Evolutionary conservation across 2,888 invertebrate species (phyloP).

Genomic region (Pterostichus niger): DNA sequence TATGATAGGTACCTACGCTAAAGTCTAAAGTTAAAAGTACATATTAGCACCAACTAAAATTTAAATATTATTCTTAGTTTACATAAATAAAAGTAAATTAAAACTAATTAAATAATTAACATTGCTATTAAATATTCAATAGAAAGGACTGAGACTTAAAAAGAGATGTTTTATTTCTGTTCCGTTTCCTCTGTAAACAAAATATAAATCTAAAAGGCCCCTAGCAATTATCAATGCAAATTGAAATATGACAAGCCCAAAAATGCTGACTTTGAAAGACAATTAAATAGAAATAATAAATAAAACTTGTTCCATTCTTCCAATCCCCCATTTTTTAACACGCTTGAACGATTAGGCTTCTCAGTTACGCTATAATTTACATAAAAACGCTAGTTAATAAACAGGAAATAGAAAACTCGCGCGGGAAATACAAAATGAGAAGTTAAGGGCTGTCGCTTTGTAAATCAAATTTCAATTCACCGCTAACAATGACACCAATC

Average conservation of each 20-base stretch:
- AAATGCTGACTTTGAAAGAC: slow-evolving; percentile 25
- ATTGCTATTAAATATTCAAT: too few relatives aligned
- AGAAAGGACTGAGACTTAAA: too few relatives aligned
- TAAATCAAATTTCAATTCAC: slow-evolving; percentile 60
- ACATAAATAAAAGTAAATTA: too few relatives aligned
- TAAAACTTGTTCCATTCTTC: slow-evolving; percentile 49
- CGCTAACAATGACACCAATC: slow-evolving; percentile 55
- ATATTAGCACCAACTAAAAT: too few relatives aligned
- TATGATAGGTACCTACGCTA: too few relatives aligned
- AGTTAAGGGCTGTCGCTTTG: slow-evolving; percentile 50
- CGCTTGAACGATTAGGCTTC: slow-evolving; percentile 36
- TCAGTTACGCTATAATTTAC: slow-evolving; percentile 55
- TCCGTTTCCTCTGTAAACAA: too few relatives aligned
- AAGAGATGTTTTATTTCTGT: too few relatives aligned
- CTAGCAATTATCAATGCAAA: slow-evolving; percentile 36
- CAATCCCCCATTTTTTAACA: slow-evolving; percentile 5
- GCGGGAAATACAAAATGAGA: slow-evolving; percentile 32
- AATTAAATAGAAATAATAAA: slow-evolving; percentile 53
- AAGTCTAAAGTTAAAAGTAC: too few relatives aligned
- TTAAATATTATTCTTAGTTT: too few relatives aligned
- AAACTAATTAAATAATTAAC: too few relatives aligned
- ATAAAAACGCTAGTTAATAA: slow-evolving; percentile 63
- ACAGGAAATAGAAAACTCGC: slow-evolving; percentile 48
- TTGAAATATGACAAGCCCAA: slow-evolving; percentile 64
- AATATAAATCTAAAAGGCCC: background rate